Evolutionary conservation across 2,797 vertebrate genomes (phyloP), one percentile per base, ranked within the genome.

Genomic region (Alectoris magna): DNA sequence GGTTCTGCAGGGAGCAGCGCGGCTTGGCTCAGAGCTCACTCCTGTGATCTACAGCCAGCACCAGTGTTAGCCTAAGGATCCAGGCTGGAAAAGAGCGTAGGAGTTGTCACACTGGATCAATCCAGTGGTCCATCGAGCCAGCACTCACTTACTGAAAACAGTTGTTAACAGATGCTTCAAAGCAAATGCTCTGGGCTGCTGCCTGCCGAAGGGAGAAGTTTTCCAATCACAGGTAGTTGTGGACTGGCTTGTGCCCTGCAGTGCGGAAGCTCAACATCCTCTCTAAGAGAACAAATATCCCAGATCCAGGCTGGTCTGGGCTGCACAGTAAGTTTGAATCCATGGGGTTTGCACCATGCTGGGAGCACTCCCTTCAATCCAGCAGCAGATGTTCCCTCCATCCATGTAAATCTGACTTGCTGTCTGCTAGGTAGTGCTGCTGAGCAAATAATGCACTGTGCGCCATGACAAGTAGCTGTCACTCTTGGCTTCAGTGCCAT

Each of bases 1-100:
- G 24, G 7, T 2, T 84, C n/a, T 82, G 31, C 44, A 0, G 0
- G 74, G 49, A 81, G 63, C 68, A 39, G 14, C 0, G 0, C 1
- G 3, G 53, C 62, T 91, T 91, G 87, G 48, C 84, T 87, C 19
- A 0, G 9, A 0, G 0, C 36, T 84, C 0, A 0, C 7, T 56
- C 9, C 58, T 92, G 44, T 94, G 69, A 91, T 80, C 44, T 44
- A 8, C 16, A 72, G 78, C 91, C 91, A 95, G 39, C 53, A 76
- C 36, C 68, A 68, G 34, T 8, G 0, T 58, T 74, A 4, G 36
- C 75, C 89, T 71, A 38, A 69, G 82, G 75, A 95, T 87, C 48
- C 72, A 64, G 55, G 53, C 66, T 94, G 87, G 63, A 83, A 92
- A 93, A 83, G 58, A 68, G 9, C 24, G 0, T 4, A 31, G 62